These are phyloP conservation scores for Copsychus sechellarum DNA, from an alignment of 2,113 vertebrate species.

Conservation along the genomic window DNA sequence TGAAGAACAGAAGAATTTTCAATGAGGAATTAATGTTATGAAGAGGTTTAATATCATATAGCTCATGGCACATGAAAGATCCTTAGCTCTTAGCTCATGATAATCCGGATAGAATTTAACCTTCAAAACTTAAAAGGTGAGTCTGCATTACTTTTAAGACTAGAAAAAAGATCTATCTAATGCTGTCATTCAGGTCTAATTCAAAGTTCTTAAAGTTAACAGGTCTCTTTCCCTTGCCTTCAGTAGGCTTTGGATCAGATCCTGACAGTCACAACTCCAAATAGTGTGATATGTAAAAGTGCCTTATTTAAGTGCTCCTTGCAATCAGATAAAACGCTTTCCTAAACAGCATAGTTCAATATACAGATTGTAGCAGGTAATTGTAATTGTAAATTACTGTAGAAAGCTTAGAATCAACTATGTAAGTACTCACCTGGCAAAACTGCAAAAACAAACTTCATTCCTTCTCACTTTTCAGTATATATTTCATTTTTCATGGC, in stretches of 20 bases:
- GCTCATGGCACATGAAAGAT: neutral
- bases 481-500: slow-evolving; percentile 27
- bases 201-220: slow-evolving; percentile 23
- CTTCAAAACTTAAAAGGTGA: slow-evolving; percentile 50
- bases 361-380: slow-evolving; percentile 47
- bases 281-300: slow-evolving; percentile 36
- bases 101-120: slow-evolving; percentile 51
- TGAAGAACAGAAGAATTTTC: slow-evolving; percentile 40
- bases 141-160: slow-evolving; percentile 2
- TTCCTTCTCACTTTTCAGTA: neutral
- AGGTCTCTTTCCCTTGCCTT: neutral
- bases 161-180: slow-evolving; percentile 7
- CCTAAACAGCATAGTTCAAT: slow-evolving; percentile 28
- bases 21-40: slow-evolving; percentile 41
- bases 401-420: slow-evolving; percentile 27
- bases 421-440: slow-evolving; percentile 33
- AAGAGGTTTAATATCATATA: slow-evolving; percentile 24
- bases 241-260: slow-evolving; percentile 30
- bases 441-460: neutral
- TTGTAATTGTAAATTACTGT: slow-evolving; percentile 67
- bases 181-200: neutral
- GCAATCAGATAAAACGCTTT: slow-evolving; percentile 64
- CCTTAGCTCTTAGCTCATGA: slow-evolving; percentile 38
- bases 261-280: slow-evolving; percentile 30
- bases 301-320: slow-evolving; percentile 56